Evolutionary conservation across 35 echinoderm and acorn worm genomes (phyloP), one percentile per base, ranked within the genome.

Genomic region (Lytechinus pictus): DNA sequence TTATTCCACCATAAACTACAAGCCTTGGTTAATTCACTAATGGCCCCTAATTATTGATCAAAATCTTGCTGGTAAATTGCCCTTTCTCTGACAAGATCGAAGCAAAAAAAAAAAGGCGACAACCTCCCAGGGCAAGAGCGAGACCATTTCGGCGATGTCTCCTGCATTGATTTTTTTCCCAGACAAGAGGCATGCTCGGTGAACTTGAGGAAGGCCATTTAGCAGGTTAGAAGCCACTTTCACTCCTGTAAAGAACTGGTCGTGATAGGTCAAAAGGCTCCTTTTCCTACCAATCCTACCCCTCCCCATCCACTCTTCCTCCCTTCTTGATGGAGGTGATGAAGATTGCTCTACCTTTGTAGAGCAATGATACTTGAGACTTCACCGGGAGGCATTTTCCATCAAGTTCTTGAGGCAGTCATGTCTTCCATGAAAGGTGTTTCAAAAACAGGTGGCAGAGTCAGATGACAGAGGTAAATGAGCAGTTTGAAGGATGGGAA

Each of bases 1-100:
- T 14, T 79, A 24, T 24, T n/a, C 66, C 19, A 16, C 19, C 66
- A 79, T 79, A 79, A n/a, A 79, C 66, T 5, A 79, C 66, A 79
- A 79, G 19, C 66, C 66, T 24, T 24, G 5, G 66, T 79, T 79
- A 79, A 79, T 79, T 79, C 66, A 79, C 66, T 79, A n/a, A 79
- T 79, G 66, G 66, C 66, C 66, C 66, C 66, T 79, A 79, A 79
- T 79, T 79, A 79, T 79, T 79, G 66, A 79, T 79, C 66, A 79
- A 79, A 79, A 79, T 79, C 66, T 79, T 79, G 66, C 66, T 79
- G 66, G 66, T 79, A 79, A 79, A 79, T 79, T 79, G 66, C 66
- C 66, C 66, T 79, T 79, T 24, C 66, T 19, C 66, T 24, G 66
- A 79, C 66, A 79, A 14, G 66, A 19, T 16, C 16, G 57, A 16